Base-by-base conservation (phyloP, 1,140 invertebrate species). In the Vanessa tameamea region DNA sequence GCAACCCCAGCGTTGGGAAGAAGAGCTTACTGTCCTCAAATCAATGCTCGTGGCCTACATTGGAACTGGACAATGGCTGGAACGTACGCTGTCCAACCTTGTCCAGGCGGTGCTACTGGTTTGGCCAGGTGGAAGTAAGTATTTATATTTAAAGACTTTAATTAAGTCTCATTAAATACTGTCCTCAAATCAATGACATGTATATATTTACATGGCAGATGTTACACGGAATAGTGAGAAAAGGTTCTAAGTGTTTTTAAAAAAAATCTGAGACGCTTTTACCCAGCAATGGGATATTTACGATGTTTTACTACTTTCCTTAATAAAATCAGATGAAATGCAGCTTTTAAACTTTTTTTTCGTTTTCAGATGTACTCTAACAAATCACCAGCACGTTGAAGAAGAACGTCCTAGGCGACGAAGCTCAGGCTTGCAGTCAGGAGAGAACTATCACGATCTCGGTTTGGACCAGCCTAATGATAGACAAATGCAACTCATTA, bases 41-140 rank as follows among this genome's bases (percentile, higher is more conserved):
- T 94, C 43, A 94, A 93, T 72, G 95, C 96, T 0, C 93, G 97
- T 53, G 97, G 96, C 76, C 93, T 98, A 0, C 96, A 95, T 79
- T 99, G 97, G 98, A 98, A 98, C 89, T 97, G 96, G 94, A 98
- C 97, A 0, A 88, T 95, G 48, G 95, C 95, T 8, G 97, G 97
- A 37, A 96, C 97, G 50, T 95, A 95, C 3, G 95, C 95, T 9
- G 95, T 97, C 0, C 97, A 98, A 81, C 96, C 96, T 5, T 98
- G 98, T 93, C 98, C 98, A 0, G 97, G 95, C 15, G 97, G 97
- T 14, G 96, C 97, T 4, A 97, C 96, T 23, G 97, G 97, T 50
- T 93, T 97, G 55, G 97, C 97, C 0, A 94, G 96, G 71, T 98
- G 97, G 96, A 95, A 95, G 82, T 98, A 76, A 88, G 85, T 87